Base-by-base conservation (phyloP, 2,888 invertebrate genomes). In the Lithophane leautieri region DNA sequence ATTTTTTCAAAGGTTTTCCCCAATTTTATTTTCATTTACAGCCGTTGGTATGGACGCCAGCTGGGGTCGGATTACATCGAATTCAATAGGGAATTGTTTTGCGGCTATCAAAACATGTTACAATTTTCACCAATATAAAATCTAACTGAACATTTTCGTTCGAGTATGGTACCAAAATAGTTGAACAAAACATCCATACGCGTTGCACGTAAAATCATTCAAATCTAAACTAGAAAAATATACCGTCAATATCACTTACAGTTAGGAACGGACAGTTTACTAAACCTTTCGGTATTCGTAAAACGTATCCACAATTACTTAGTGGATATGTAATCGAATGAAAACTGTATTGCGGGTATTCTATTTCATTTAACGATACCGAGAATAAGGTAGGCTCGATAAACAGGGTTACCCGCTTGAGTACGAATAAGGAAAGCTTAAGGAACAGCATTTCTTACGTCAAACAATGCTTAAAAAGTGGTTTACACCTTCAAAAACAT, bases 311-410 rank as follows among this genome's bases (percentile, higher is more conserved):
- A 70, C 87, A 81, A 87, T 87, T 87, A 87, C 86, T 87, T 87
- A 87, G 79, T 81, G 82, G 79, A 78, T 75, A 76, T 84, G 82
- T 87, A 87, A 82, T 86, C 86, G 77, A 87, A 87, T 78, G 88
- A 86, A 85, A 82, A 81, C 83, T 81, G 70, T 78, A 78, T 79
- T 73, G 76, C 75, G 82, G 66, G 82, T 76, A 76, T 78, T 81
- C 85, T 83, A 85, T 86, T 86, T 76, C 82, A 85, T 85, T 84
- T 79, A 83, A 84, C 82, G 85, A 85, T 78, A 83, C 58, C 62
- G 78, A 65, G 82, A 81, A 81, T 86, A 83, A 86, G 86, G 83
- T 80, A 70, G 83, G 83, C 80, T 82, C 70, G 69, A 77, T 82
- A 85, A 77, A 85, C 83, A 85, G 78, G 60, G 70, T 58, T 66